A percentile compares a stretch with the other conserved stretches of the same genome.
phyloP scores from a whole-genome alignment of 2,113 vertebrate species.

The Leucoraja erinaceus region DNA sequence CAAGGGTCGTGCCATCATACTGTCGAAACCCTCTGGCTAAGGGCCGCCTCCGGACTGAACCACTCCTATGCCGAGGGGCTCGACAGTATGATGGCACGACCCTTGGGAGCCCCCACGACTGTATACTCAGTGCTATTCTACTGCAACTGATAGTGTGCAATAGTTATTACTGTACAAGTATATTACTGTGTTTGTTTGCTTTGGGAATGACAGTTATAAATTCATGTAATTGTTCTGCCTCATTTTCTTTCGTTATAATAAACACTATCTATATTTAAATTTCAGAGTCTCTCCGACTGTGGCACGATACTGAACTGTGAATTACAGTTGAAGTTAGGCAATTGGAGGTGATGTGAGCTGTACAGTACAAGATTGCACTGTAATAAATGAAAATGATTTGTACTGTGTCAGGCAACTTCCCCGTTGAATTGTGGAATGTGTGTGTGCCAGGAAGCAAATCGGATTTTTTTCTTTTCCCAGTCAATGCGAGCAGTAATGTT shows the following conservation, averaged over 20 bases:
- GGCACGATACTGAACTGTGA: not conserved
- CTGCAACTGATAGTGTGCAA: not conserved
- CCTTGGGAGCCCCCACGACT: too few relatives aligned
- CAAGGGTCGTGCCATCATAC: too few relatives aligned
- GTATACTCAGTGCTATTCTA: not conserved
- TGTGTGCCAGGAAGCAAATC: conserved; percentile 29
- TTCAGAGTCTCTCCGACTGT: not conserved
- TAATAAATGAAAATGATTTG: conserved; percentile 35
- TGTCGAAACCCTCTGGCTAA: too few relatives aligned
- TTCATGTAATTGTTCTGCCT: not conserved
- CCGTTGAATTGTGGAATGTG: conserved; percentile 27
- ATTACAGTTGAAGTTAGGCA: not conserved
- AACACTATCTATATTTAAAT: not conserved
- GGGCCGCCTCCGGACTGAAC: too few relatives aligned
- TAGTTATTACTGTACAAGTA: not conserved
- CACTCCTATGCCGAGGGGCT: too few relatives aligned
- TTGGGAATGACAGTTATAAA: not conserved
- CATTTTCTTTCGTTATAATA: not conserved
- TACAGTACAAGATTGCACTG: not conserved
- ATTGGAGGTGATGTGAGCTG: conserved; percentile 14
- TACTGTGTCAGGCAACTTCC: not conserved
- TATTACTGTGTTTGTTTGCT: not conserved
- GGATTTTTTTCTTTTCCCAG: not conserved
- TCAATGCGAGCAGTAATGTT: conserved; percentile 30
- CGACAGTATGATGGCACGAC: too few relatives aligned